These are phyloP conservation scores for Drosophila bocki DNA, from an alignment of 1,140 invertebrate genomes.

Conservation along the genomic window DNA sequence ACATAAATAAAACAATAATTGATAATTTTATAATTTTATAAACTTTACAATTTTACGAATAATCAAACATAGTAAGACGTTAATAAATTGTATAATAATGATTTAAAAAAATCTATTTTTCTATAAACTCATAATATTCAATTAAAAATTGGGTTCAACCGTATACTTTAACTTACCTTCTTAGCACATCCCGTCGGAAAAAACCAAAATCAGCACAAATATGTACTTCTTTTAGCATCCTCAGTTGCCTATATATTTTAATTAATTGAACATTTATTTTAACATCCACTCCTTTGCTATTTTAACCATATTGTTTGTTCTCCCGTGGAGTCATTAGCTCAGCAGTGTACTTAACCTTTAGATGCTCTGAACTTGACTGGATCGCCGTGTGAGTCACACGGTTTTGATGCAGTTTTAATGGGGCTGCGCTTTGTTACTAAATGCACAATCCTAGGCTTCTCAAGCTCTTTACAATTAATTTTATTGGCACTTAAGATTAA, in stretches of 20 bases:
- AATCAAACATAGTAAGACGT: too few relatives aligned
- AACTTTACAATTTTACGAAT: too few relatives aligned
- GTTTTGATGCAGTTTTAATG: constrained; percentile 64
- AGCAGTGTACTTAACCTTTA: constrained; percentile 26
- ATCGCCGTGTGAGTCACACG: constrained; percentile 48
- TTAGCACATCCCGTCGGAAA: not conserved
- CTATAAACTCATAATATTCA: too few relatives aligned
- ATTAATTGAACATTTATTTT: not conserved
- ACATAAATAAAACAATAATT: too few relatives aligned
- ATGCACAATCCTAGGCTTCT: constrained; percentile 67
- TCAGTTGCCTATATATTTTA: not conserved
- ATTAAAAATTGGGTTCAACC: too few relatives aligned
- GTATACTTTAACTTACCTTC: not conserved
- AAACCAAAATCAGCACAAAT: not conserved
- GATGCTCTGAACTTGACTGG: constrained; percentile 11
- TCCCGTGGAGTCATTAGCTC: constrained; percentile 6
- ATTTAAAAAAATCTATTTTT: too few relatives aligned
- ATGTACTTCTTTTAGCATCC: too few relatives aligned
- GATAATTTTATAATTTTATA: too few relatives aligned
- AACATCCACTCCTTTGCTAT: not conserved
- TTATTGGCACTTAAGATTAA: constrained; percentile 74
- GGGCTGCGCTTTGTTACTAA: constrained; percentile 64
- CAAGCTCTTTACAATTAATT: constrained; percentile 73
- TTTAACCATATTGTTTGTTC: not conserved
- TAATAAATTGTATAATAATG: too few relatives aligned